Conservation (phyloP, 2,113 vertebrate species). For the Aptenodytes forsteri region DNA sequence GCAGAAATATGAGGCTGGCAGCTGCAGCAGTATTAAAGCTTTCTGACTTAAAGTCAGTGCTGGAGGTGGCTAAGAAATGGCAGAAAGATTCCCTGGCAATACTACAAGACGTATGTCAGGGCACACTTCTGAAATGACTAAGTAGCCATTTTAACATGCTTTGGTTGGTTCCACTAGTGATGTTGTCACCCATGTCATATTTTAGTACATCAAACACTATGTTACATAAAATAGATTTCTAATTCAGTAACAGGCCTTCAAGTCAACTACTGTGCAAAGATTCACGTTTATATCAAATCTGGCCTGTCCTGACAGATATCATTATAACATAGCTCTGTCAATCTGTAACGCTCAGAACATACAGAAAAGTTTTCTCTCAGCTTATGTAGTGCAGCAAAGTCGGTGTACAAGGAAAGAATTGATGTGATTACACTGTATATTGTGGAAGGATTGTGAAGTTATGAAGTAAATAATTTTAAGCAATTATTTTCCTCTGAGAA, state of each 20-base stretch:
- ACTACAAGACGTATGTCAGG: neutral
- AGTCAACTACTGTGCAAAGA: neutral
- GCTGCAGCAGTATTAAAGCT: neutral
- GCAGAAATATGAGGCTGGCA: neutral
- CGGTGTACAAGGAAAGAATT: neutral
- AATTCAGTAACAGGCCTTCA: neutral
- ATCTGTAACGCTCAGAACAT: neutral
- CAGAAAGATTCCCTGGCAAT: neutral
- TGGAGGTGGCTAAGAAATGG: neutral
- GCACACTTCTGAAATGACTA: neutral
- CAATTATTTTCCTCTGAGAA: neutral
- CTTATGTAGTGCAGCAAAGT: neutral
- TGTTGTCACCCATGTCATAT: neutral
- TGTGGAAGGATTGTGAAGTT: neutral
- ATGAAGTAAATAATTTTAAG: neutral
- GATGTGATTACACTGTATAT: neutral
- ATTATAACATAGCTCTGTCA: neutral
- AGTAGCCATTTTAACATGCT: neutral
- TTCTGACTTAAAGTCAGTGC: neutral
- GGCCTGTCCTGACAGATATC: neutral
- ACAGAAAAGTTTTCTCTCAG: neutral
- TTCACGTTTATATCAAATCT: neutral
- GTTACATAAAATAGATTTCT: constrained; percentile 8
- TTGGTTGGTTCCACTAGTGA: neutral
- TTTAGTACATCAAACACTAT: neutral